These are phyloP conservation scores for Monodelphis domestica DNA, from an alignment of 2,797 vertebrate species.

Conservation along the genomic window DNA sequence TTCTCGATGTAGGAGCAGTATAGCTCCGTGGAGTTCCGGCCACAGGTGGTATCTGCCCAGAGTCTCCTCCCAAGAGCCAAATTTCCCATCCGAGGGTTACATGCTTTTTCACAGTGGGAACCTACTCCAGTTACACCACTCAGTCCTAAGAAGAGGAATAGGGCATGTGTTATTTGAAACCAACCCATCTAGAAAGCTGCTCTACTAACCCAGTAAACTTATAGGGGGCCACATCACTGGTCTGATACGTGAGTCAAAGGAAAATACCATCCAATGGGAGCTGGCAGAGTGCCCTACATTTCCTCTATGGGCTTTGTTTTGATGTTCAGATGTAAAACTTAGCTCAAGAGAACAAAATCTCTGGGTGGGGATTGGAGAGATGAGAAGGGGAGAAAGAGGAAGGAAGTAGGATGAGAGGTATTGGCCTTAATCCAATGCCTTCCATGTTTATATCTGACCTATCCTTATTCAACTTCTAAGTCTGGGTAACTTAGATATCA, in stretches of 20 bases:
- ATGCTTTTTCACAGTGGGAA: constrained; percentile 92
- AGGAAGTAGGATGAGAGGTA: constrained; percentile 12
- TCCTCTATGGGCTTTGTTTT: constrained; percentile 56
- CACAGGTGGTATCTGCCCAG: constrained; percentile 91
- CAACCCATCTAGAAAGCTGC: not conserved
- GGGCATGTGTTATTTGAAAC: constrained; percentile 40
- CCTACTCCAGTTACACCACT: constrained; percentile 80
- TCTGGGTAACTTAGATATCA: constrained; percentile 36
- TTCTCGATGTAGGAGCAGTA: constrained; percentile 90
- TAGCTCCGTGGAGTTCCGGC: constrained; percentile 87
- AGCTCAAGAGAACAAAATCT: constrained; percentile 61
- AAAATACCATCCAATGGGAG: constrained; percentile 54
- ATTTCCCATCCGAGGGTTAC: constrained; percentile 98
- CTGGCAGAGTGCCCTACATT: constrained; percentile 41
- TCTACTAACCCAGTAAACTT: not conserved
- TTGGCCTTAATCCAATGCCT: constrained; percentile 3
- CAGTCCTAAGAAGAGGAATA: constrained; percentile 82
- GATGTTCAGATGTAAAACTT: constrained; percentile 63
- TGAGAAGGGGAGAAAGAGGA: not conserved
- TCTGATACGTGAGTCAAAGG: constrained; percentile 15
- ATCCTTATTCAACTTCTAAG: constrained; percentile 37
- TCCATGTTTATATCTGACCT: constrained; percentile 33
- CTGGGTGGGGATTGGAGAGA: not conserved
- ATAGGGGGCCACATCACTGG: not conserved
- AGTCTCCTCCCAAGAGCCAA: constrained; percentile 92